Percentiles rank a stretch among this genome's conserved stretches.
Evolutionary conservation across 1,140 invertebrate genomes (phyloP).

Genomic region (Teleogryllus occipitalis): DNA sequence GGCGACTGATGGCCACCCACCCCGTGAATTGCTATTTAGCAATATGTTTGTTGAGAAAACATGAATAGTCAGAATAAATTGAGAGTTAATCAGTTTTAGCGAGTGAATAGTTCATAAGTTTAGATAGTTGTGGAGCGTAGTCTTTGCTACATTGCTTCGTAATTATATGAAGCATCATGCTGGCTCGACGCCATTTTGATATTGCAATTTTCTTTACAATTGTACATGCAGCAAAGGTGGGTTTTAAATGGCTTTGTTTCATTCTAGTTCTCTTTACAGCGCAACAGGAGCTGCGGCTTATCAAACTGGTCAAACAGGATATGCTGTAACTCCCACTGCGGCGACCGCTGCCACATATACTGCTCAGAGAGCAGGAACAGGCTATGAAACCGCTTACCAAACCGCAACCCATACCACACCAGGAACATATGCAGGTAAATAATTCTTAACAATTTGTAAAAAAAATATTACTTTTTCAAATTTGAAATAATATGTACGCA

Average conservation of each 20-base stretch:
- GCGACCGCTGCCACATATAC: conserved; percentile 67
- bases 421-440: conserved; percentile 50
- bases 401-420: conserved; percentile 52
- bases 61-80: too few species aligned
- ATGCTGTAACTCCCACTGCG: conserved; percentile 65
- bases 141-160: too few species aligned
- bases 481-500: background rate
- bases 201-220: background rate
- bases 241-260: background rate
- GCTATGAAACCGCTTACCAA: conserved; percentile 67
- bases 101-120: too few species aligned
- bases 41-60: too few species aligned
- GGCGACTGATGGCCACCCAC: too few species aligned
- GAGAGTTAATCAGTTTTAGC: too few species aligned
- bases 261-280: conserved; percentile 32
- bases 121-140: too few species aligned
- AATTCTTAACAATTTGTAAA: conserved; percentile 7
- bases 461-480: background rate
- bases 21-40: too few species aligned
- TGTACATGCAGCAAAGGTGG: background rate
- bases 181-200: background rate
- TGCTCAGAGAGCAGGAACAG: conserved; percentile 62
- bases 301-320: conserved; percentile 68
- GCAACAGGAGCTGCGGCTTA: conserved; percentile 63
- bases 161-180: too few species aligned